Conservation (phyloP, 2,797 vertebrate species). For the Allobates femoralis region DNA sequence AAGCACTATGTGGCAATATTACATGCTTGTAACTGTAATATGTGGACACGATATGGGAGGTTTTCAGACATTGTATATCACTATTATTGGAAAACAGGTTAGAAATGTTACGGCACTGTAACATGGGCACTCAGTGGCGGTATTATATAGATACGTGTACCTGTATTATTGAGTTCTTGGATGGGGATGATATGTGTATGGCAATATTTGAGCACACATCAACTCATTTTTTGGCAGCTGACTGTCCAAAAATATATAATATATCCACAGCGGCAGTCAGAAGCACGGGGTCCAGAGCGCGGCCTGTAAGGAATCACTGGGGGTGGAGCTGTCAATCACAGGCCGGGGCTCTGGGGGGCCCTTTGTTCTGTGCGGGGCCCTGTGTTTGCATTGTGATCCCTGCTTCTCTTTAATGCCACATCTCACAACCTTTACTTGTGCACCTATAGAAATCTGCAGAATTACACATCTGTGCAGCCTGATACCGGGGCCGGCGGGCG, state of each 20-base stretch:
- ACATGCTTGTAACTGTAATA: no score
- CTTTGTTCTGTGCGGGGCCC: slow-evolving; percentile 30
- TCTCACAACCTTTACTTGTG: slow-evolving; percentile 56
- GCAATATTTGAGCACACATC: no score
- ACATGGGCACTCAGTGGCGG: neutral
- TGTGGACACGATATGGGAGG: no score
- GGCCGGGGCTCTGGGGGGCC: slow-evolving; percentile 24
- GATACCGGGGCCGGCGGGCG: slow-evolving; percentile 34
- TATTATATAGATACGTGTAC: neutral
- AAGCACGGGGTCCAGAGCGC: neutral
- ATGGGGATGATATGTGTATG: no score
- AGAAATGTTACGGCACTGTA: neutral
- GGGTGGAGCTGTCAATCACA: slow-evolving; percentile 28
- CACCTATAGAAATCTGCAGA: slow-evolving; percentile 60
- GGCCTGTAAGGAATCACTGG: neutral
- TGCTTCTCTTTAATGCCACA: slow-evolving; percentile 57
- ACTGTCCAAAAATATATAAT: no score
- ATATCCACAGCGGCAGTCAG: no score
- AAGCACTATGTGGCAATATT: no score
- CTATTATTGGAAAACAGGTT: no score
- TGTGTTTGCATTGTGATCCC: slow-evolving; percentile 50
- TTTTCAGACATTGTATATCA: no score
- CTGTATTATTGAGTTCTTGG: neutral
- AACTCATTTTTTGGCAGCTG: no score
- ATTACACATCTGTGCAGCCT: slow-evolving; percentile 55